These are phyloP conservation scores for Lasius fuliginosus DNA, from an alignment of 2,888 invertebrate genomes.

Conservation along the genomic window DNA sequence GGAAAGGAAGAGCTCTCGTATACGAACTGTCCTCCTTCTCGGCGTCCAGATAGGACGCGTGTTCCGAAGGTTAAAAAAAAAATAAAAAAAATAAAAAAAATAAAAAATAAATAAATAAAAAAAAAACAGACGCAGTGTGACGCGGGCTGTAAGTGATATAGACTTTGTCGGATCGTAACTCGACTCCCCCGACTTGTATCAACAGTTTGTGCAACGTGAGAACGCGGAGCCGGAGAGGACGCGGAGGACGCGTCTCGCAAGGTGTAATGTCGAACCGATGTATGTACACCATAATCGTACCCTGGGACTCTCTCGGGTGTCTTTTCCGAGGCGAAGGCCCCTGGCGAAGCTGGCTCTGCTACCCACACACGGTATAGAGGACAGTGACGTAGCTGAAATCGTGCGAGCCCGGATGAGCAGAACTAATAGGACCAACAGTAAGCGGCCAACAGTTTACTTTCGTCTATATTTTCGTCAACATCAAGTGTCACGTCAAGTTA, in stretches of 20 bases:
- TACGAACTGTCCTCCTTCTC: not conserved
- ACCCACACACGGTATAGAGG: conserved; percentile 58
- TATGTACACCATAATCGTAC: conserved; percentile 69
- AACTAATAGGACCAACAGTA: not conserved
- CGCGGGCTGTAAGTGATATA: conserved; percentile 56
- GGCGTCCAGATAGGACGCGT: not conserved
- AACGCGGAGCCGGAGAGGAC: not conserved
- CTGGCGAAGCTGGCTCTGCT: conserved; percentile 49
- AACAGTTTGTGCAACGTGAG: conserved; percentile 59
- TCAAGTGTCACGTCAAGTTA: conserved; percentile 22
- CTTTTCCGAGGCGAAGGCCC: conserved; percentile 64
- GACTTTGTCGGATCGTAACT: conserved; percentile 66
- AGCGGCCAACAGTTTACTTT: not conserved
- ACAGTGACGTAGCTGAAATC: conserved; percentile 57
- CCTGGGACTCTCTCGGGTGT: conserved; percentile 63
- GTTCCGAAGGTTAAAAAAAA: not conserved
- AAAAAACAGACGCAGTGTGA: not conserved
- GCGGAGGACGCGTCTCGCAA: conserved; percentile 62
- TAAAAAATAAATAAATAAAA: too few species aligned
- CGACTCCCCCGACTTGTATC: conserved; percentile 58
- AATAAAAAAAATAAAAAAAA: too few species aligned
- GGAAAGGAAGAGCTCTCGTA: not conserved
- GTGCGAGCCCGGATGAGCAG: conserved; percentile 22
- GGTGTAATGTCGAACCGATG: conserved; percentile 74
- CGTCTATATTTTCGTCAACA: conserved; percentile 5